Conservation (phyloP, 64 coral and sea anemone species). For the Pachyseris speciosa region DNA sequence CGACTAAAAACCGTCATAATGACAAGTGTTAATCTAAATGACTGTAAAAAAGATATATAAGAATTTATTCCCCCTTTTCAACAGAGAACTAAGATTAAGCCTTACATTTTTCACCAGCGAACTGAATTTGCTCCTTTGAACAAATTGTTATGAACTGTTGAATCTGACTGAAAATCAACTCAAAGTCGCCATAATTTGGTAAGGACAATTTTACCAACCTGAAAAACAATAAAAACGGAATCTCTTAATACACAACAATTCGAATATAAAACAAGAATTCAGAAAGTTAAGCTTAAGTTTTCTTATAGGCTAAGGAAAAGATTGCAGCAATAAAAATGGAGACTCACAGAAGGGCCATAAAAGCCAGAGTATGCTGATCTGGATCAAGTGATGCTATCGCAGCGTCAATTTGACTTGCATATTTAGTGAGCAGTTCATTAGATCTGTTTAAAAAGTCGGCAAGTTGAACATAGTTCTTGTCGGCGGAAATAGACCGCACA, state of each 20-base stretch:
- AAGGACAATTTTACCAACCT: slow-evolving; percentile 91
- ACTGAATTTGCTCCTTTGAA: slow-evolving; percentile 93
- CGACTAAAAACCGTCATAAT: slow-evolving; percentile 68
- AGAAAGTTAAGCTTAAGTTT: neutral
- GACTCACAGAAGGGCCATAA: slow-evolving; percentile 93
- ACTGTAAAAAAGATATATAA: neutral
- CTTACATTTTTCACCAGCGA: slow-evolving; percentile 96
- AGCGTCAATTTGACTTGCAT: slow-evolving; percentile 90
- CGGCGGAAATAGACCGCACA: slow-evolving; percentile 91
- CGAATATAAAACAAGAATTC: neutral
- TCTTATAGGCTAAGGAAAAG: neutral
- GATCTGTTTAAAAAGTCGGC: slow-evolving; percentile 94
- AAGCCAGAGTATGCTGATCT: slow-evolving; percentile 96
- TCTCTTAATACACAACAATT: neutral
- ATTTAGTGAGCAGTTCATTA: slow-evolving; percentile 82
- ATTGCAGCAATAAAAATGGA: neutral
- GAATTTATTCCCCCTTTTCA: slow-evolving; percentile 1
- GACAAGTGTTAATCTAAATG: neutral
- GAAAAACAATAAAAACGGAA: neutral
- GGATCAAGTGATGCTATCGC: slow-evolving; percentile 95
- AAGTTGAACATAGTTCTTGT: slow-evolving; percentile 94
- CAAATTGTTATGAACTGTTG: slow-evolving; percentile 95
- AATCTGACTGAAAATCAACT: slow-evolving; percentile 91
- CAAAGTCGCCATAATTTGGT: slow-evolving; percentile 97
- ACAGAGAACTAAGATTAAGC: too few species aligned